Percentiles rank a stretch among this genome's conserved stretches.
These are phyloP conservation scores for Syrphus vitripennis DNA, from an alignment of 2,888 invertebrate species.

Conservation along the genomic window DNA sequence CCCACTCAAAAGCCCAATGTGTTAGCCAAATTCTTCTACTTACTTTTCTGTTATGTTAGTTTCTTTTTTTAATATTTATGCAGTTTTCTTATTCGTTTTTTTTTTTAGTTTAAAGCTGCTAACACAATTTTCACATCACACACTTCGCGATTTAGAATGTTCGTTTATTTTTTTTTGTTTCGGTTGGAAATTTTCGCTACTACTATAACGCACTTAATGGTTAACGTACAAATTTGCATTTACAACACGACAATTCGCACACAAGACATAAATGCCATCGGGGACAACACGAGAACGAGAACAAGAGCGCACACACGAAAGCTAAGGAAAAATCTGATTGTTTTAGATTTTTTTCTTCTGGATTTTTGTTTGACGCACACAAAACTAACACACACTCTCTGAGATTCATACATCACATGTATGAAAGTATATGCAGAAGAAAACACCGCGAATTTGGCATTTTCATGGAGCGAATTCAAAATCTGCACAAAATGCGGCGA, in stretches of 20 bases:
- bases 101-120: constrained; percentile 10
- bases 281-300: constrained; percentile 46
- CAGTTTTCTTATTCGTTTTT: background rate
- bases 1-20: constrained; percentile 39
- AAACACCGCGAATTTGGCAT: constrained; percentile 45
- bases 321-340: constrained; percentile 61
- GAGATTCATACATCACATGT: background rate
- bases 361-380: constrained; percentile 66
- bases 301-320: constrained; percentile 63
- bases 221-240: constrained; percentile 60
- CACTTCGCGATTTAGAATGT: constrained; percentile 26
- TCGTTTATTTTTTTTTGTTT: background rate
- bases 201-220: constrained; percentile 27
- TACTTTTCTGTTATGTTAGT: constrained; percentile 31
- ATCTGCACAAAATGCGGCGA: constrained; percentile 60
- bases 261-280: constrained; percentile 56
- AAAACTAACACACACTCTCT: constrained; percentile 45
- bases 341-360: constrained; percentile 19
- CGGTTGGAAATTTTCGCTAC: background rate
- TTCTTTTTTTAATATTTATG: background rate
- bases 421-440: background rate
- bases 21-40: constrained; percentile 20
- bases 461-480: constrained; percentile 34
- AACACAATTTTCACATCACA: constrained; percentile 19
- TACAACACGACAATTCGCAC: constrained; percentile 56